Evolutionary conservation across 2,888 invertebrate species (phyloP).

Genomic region (Mellilla xanthometata): DNA sequence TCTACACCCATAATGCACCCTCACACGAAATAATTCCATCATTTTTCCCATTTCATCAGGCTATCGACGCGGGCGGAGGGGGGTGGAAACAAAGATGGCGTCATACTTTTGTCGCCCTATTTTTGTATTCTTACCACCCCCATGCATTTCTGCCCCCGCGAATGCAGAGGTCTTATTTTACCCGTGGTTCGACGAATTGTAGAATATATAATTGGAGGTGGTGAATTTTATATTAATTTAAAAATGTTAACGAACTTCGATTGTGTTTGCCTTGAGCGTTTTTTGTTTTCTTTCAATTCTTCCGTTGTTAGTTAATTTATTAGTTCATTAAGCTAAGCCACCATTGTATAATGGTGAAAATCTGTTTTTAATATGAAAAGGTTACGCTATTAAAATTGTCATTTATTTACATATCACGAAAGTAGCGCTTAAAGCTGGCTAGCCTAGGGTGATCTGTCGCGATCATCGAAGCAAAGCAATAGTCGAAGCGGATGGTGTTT

Average conservation of each 20-base stretch:
- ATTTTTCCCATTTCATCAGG: slow-evolving; percentile 34
- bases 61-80: slow-evolving; percentile 58
- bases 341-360: no score
- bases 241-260: not conserved
- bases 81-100: slow-evolving; percentile 65
- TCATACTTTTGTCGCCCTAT: slow-evolving; percentile 70
- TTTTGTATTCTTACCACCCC: slow-evolving; percentile 70
- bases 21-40: slow-evolving; percentile 40
- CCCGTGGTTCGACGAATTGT: slow-evolving; percentile 7
- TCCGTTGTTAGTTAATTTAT: no score
- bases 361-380: no score
- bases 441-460: no score
- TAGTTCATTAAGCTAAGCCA: no score
- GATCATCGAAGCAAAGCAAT: no score
- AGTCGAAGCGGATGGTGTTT: no score
- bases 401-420: no score
- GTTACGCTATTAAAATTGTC: no score
- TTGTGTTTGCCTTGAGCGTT: no score
- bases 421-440: no score
- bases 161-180: slow-evolving; percentile 20
- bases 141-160: slow-evolving; percentile 18
- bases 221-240: slow-evolving; percentile 18
- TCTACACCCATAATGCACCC: slow-evolving; percentile 6
- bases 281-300: no score
- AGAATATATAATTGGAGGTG: slow-evolving; percentile 34